phyloP scores from a whole-genome alignment of 1,140 invertebrate genomes.

The Thaumatotibia leucotreta region DNA sequence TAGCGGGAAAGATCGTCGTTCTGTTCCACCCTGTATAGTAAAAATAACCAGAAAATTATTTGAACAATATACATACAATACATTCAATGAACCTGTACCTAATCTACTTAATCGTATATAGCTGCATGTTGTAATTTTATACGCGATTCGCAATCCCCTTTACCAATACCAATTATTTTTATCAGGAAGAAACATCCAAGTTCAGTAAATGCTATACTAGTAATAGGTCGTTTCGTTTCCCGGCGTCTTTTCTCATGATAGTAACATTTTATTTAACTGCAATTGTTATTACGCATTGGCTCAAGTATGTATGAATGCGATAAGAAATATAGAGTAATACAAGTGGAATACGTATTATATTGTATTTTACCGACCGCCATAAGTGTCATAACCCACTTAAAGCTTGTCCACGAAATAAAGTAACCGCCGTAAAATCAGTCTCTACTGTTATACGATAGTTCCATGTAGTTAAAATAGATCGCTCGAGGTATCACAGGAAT shows the following conservation, averaged over 20 bases:
- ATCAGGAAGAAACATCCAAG: not conserved
- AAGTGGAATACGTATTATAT: not conserved
- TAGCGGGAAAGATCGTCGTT: too few species aligned
- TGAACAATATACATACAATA: too few species aligned
- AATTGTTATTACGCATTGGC: not conserved
- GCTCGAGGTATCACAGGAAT: too few species aligned
- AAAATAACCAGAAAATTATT: too few species aligned
- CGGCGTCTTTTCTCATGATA: not conserved
- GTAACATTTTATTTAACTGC: constrained; percentile 7
- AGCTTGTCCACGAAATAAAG: not conserved
- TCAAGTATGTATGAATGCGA: not conserved
- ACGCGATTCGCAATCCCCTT: not conserved
- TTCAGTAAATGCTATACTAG: not conserved
- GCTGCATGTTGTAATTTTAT: not conserved
- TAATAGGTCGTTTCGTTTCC: not conserved
- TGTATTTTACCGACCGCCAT: not conserved
- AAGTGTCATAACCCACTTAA: not conserved
- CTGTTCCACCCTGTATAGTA: too few species aligned
- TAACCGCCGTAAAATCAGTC: too few species aligned
- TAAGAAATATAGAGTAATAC: not conserved
- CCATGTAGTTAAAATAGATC: too few species aligned
- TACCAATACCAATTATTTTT: not conserved
- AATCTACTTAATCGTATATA: too few species aligned
- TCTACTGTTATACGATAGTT: too few species aligned
- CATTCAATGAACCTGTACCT: too few species aligned